phyloP scores from a whole-genome alignment of 2,113 vertebrate species.

The Caranx melampygus region DNA sequence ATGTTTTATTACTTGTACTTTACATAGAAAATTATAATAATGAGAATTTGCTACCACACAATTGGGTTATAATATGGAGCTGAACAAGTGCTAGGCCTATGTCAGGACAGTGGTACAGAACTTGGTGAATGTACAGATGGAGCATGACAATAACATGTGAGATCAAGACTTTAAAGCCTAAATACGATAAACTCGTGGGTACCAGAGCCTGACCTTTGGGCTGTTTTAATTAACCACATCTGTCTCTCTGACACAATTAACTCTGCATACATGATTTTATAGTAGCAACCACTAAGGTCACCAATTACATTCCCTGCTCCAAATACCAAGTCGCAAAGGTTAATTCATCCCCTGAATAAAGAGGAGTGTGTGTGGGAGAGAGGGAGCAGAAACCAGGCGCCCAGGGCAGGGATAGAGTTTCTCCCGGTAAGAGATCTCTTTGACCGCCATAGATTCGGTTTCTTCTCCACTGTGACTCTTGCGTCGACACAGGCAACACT shows the following conservation, averaged over 20 bases:
- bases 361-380: conserved; percentile 47
- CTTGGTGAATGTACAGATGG: no score
- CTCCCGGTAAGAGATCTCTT: conserved; percentile 72
- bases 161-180: not conserved
- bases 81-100: no score
- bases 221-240: not conserved
- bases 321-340: conserved; percentile 61
- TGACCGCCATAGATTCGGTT: conserved; percentile 70
- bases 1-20: no score
- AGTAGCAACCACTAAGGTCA: not conserved
- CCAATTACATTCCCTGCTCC: not conserved
- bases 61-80: no score
- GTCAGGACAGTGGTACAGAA: no score
- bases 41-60: no score
- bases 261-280: conserved; percentile 25
- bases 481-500: conserved; percentile 2
- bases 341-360: conserved; percentile 49
- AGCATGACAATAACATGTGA: not conserved
- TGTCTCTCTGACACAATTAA: conserved; percentile 30
- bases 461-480: conserved; percentile 54
- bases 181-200: no score
- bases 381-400: conserved; percentile 39
- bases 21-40: no score
- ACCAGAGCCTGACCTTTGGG: conserved; percentile 58
- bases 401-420: conserved; percentile 71